These are phyloP conservation scores for Drosophila orosa DNA, from an alignment of 1,140 invertebrate genomes.

Conservation along the genomic window DNA sequence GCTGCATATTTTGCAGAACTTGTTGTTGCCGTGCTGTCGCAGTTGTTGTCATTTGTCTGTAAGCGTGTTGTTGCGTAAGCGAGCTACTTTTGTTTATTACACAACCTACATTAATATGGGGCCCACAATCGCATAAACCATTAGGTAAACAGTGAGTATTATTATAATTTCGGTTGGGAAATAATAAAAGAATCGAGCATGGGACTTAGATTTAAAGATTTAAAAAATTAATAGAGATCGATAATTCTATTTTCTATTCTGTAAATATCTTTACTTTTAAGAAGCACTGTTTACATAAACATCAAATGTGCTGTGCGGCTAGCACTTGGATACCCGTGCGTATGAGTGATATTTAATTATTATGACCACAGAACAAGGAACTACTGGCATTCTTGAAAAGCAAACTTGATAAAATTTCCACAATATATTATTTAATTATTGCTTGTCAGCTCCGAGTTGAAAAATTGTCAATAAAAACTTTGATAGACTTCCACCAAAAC, in stretches of 20 bases:
- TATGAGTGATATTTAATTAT: conserved; percentile 78
- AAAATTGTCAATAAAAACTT: conserved; percentile 14
- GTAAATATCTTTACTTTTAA: neutral
- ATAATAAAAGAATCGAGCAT: neutral
- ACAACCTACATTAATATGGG: conserved; percentile 22
- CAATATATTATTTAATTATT: neutral
- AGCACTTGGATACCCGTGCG: conserved; percentile 53
- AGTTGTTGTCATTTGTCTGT: conserved; percentile 59
- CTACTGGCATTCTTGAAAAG: neutral
- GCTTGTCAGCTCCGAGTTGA: neutral
- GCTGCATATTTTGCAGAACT: conserved; percentile 22
- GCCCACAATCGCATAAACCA: conserved; percentile 5
- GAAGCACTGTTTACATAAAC: neutral
- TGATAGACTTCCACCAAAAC: neutral
- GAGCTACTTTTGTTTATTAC: conserved; percentile 58
- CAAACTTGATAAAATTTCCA: neutral
- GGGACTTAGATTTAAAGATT: neutral
- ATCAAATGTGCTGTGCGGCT: neutral
- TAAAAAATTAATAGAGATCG: too few species aligned
- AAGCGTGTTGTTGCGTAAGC: conserved; percentile 63
- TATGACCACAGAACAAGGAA: conserved; percentile 37
- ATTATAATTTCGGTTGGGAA: neutral
- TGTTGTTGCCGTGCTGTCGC: conserved; percentile 19
- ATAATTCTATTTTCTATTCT: neutral
- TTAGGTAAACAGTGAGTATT: conserved; percentile 13